Evolutionary conservation across 2,888 invertebrate genomes (phyloP).

Genomic region (Lypha dubia): DNA sequence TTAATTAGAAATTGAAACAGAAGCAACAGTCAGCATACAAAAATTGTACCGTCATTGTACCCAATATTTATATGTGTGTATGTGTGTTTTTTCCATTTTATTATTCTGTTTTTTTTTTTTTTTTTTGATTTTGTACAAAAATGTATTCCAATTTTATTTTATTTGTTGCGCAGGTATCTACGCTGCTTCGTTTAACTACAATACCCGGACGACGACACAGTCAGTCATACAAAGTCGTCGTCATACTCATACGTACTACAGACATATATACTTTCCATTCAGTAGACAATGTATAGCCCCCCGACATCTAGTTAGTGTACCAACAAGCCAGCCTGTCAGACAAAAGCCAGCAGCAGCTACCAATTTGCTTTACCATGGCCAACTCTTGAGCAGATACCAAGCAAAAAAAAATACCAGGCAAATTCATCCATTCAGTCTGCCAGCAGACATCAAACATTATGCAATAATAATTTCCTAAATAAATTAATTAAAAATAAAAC

Average conservation of each 20-base stretch:
- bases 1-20: conserved; percentile 69
- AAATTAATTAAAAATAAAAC: conserved; percentile 16
- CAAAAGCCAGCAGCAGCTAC: conserved; percentile 44
- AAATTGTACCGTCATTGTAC: conserved; percentile 66
- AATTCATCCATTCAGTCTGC: conserved; percentile 66
- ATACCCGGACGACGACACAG: conserved; percentile 68
- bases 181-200: conserved; percentile 70
- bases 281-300: conserved; percentile 26
- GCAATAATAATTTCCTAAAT: conserved; percentile 41
- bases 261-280: conserved; percentile 27
- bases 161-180: conserved; percentile 70
- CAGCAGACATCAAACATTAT: conserved; percentile 62
- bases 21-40: conserved; percentile 64
- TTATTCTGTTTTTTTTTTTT: conserved; percentile 42
- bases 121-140: conserved; percentile 41
- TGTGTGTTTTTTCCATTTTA: conserved; percentile 45
- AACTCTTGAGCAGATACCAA: conserved; percentile 10
- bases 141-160: conserved; percentile 52
- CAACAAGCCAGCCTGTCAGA: neutral
- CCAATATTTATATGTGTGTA: conserved; percentile 43
- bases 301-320: conserved; percentile 39
- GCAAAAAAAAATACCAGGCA: conserved; percentile 37
- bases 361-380: conserved; percentile 31
- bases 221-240: conserved; percentile 29
- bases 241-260: neutral